Base-by-base conservation (phyloP, 2,888 invertebrate species). In the Acleris literana region DNA sequence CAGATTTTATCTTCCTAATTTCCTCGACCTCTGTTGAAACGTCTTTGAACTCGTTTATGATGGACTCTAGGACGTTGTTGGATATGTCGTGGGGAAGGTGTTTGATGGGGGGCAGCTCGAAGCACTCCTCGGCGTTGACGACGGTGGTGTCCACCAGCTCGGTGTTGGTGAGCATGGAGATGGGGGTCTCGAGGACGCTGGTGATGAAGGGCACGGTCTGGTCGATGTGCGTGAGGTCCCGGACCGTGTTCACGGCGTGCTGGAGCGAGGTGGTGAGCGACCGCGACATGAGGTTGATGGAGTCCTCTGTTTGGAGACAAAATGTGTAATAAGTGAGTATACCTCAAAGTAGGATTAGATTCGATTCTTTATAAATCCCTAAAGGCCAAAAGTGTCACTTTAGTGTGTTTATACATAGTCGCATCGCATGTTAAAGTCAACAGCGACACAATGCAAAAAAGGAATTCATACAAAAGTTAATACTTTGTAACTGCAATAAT, bases 111-210 rank as follows among this genome's bases (percentile, higher is more conserved):
- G 96, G 95, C 56, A 95, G 81, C 84, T 96, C 96, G 76, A 95
- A 94, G 70, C 96, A 96, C 82, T 97, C 97, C 77, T 96, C 96
- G 0, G 96, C 96, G 75, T 93, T 94, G 13, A 92, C 74, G 39
- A 82, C 94, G 0, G 88, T 76, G 13, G 80, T 82, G 71, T 83
- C 93, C 71, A 74, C 20, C 6, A 55, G 69, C 63, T 88, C 89
- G 77, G 85, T 82, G 46, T 83, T 82, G 0, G 87, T 85, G 76
- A 90, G 82, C 68, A 87, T 78, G 11, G 89, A 80, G 61, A 87
- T 85, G 5, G 89, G 90, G 39, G 89, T 90, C 66, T 91, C 91
- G 1, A 91, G 77, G 0, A 90, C 90, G 76, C 87, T 86, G 63
- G 83, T 80, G 70, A 91, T 87, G 81, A 88, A 88, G 0, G 90